These are phyloP conservation scores for Paramormyrops kingsleyae DNA, from an alignment of 2,113 vertebrate species.

Conservation along the genomic window DNA sequence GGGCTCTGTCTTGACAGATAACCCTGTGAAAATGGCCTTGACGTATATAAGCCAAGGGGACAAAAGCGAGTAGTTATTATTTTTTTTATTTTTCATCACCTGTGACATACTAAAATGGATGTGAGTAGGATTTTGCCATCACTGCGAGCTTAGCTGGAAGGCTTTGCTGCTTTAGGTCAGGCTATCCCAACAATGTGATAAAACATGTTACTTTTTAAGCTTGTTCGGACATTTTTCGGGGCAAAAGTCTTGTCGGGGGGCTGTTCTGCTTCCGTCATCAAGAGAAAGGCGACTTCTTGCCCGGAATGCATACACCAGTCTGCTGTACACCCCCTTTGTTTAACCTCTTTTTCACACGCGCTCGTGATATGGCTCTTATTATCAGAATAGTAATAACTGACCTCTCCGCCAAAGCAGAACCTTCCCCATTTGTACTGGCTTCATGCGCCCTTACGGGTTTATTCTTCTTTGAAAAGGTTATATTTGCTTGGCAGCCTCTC, in stretches of 20 bases:
- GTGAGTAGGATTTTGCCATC: constrained; percentile 35
- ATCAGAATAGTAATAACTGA: constrained; percentile 13
- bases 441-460: not conserved
- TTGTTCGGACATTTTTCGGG: not conserved
- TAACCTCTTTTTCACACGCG: constrained; percentile 21
- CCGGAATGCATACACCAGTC: constrained; percentile 30
- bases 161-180: constrained; percentile 41
- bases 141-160: constrained; percentile 16
- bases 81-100: constrained; percentile 30
- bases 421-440: not conserved
- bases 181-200: not conserved
- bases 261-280: constrained; percentile 42
- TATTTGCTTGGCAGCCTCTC: not conserved
- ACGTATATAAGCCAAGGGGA: constrained; percentile 23
- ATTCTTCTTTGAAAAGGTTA: not conserved
- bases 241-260: constrained; percentile 23
- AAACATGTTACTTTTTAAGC: not conserved
- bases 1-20: constrained; percentile 23
- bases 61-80: constrained; percentile 28
- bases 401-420: not conserved
- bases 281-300: constrained; percentile 47
- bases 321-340: constrained; percentile 23
- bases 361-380: not conserved
- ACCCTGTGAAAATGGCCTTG: constrained; percentile 33
- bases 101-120: constrained; percentile 46